Evolutionary conservation across 37 sponge, comb jelly and placozoan species (phyloP).

Genomic region (Hormiphora californensis): DNA sequence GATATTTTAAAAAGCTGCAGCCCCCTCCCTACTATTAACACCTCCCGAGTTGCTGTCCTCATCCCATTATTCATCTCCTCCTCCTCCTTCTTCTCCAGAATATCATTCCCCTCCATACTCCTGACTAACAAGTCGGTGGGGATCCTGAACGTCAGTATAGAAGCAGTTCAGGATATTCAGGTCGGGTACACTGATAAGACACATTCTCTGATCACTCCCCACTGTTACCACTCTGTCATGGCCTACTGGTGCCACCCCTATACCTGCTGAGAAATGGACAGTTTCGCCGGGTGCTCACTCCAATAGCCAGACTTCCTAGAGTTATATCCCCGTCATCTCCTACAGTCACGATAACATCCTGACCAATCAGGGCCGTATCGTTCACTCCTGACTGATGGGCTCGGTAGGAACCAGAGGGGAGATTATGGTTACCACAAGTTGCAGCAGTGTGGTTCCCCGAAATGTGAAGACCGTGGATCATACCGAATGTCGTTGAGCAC

Average conservation of each 20-base stretch:
- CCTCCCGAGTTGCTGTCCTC: too few species aligned
- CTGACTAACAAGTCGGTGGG: constrained; percentile 7
- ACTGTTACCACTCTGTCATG: neutral
- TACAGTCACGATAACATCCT: constrained; percentile 5
- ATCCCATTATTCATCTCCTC: too few species aligned
- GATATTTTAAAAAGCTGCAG: too few species aligned
- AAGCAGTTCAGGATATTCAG: neutral
- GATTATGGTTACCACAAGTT: neutral
- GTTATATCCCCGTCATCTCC: constrained; percentile 43
- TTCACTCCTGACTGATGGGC: constrained; percentile 16
- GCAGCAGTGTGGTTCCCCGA: neutral
- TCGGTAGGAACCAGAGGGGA: constrained; percentile 32
- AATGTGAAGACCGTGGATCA: neutral
- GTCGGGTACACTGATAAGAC: neutral
- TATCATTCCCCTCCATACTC: too few species aligned
- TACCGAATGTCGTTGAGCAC: constrained; percentile 27
- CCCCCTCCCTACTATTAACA: too few species aligned
- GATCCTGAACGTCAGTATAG: constrained; percentile 19
- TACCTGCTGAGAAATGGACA: constrained; percentile 34
- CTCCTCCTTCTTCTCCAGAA: too few species aligned
- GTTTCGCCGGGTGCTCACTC: neutral
- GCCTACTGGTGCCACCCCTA: constrained; percentile 5
- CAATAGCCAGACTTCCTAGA: neutral
- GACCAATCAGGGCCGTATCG: neutral
- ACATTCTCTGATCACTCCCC: constrained; percentile 31